Evolutionary conservation across 2,888 invertebrate species (phyloP), one percentile per base, ranked within the genome.

Genomic region (Heliconius ethilla): DNA sequence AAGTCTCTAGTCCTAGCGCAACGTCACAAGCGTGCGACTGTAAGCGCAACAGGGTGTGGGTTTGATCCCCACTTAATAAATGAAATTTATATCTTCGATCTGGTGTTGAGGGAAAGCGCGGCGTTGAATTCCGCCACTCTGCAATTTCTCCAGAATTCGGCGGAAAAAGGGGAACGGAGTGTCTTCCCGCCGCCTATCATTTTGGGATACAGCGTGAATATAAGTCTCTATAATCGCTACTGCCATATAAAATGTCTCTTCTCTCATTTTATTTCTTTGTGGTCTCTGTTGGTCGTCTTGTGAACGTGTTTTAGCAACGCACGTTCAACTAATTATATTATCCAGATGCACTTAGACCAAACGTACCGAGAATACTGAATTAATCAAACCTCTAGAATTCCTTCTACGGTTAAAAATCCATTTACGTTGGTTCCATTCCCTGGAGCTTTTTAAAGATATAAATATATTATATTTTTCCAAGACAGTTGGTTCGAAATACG

Each of bases 301-400:
- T 59, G 25, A 37, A 59, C n/a, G 25, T 59, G n/a, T 33, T 59
- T n/a, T 25, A 72, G n/a, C 33, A 25, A 55, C 59, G 59, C 72
- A 72, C 72, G 59, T 72, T n/a, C 59, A 37, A n/a, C 15, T 72
- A 72, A 72, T 72, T 72, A 15, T 72, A 72, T 69, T 69, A 45
- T 33, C 59, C 37, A 59, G 59, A 59, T 72, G 72, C 72, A 72
- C 72, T 72, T 37, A 72, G 59, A 72, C 33, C 59, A 59, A 59
- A 72, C 72, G 72, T 72, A 72, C 33, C n/a, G 33, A 72, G 72
- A 72, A 72, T 72, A 59, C 37, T 59, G 72, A 59, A 72, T 72
- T 72, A 72, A 18, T 11, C 25, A 25, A 15, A n/a, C 33, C 33
- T 74, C 33, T 62, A 69, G 67, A 29, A 33, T 25, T 33, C 15